Conservation (phyloP, 2,888 invertebrate species). For the Apoderus coryli region DNA sequence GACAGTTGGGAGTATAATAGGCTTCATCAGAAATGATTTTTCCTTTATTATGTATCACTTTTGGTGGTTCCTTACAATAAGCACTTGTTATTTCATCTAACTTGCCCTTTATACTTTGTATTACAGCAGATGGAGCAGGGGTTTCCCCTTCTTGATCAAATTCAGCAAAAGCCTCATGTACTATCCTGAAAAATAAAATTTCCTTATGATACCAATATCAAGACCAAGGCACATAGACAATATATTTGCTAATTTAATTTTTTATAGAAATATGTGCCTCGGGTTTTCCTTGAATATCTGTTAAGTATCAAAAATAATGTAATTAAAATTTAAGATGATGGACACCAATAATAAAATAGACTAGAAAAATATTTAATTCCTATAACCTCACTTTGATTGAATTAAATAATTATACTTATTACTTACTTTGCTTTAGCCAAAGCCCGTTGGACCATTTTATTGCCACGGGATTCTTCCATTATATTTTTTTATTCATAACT, state of each 20-base stretch:
- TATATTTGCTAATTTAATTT: no score
- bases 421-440: slow-evolving; percentile 1
- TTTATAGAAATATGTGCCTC: no score
- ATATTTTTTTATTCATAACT: neutral
- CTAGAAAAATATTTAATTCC: slow-evolving; percentile 1
- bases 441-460: neutral
- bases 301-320: neutral
- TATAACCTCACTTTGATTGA: neutral
- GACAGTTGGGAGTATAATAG: neutral
- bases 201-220: neutral
- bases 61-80: neutral
- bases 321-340: neutral
- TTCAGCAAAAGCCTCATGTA: slow-evolving; percentile 8
- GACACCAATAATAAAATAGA: neutral
- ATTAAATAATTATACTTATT: slow-evolving; percentile 1
- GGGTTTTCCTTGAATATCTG: no score
- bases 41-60: no score
- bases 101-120: slow-evolving; percentile 4
- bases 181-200: slow-evolving; percentile 3
- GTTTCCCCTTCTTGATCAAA: slow-evolving; percentile 7
- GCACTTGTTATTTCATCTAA: neutral
- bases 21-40: neutral
- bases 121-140: slow-evolving; percentile 4
- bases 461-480: neutral
- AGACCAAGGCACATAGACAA: no score